phyloP scores from a whole-genome alignment of 2,888 invertebrate species.

The Agriopis aurantiaria region DNA sequence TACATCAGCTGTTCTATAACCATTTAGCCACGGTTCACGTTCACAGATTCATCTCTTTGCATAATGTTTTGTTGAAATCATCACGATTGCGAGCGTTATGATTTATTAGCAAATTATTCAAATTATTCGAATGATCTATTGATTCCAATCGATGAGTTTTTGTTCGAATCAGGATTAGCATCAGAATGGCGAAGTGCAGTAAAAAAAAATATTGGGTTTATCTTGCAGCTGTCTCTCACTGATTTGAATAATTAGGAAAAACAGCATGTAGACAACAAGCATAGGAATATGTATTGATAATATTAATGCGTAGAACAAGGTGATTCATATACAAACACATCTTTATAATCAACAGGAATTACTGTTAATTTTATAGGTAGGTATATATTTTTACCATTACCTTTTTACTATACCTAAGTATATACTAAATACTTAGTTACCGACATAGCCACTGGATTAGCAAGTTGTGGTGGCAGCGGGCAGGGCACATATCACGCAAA shows the following conservation, averaged over 20 bases:
- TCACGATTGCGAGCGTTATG: constrained; percentile 63
- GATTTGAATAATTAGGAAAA: constrained; percentile 37
- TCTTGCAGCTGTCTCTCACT: constrained; percentile 52
- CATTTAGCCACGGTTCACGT: constrained; percentile 8
- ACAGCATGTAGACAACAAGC: constrained; percentile 16
- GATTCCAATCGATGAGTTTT: constrained; percentile 71
- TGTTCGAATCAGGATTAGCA: constrained; percentile 66
- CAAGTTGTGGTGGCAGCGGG: too few species aligned
- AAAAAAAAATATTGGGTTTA: constrained; percentile 54
- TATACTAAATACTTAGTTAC: too few species aligned
- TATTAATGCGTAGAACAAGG: too few species aligned
- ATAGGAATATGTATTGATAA: neutral
- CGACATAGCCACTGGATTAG: too few species aligned
- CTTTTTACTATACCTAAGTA: too few species aligned
- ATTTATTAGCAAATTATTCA: constrained; percentile 77
- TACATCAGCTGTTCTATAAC: neutral
- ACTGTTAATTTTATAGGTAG: too few species aligned
- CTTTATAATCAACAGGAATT: too few species aligned
- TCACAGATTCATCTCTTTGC: constrained; percentile 54
- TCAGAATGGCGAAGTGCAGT: constrained; percentile 66
- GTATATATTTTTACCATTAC: too few species aligned
- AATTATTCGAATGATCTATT: constrained; percentile 59
- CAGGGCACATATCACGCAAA: too few species aligned
- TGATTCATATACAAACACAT: too few species aligned
- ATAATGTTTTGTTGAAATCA: constrained; percentile 59